Base-by-base conservation (phyloP, 2,797 vertebrate species). In the Chromis chromis region DNA sequence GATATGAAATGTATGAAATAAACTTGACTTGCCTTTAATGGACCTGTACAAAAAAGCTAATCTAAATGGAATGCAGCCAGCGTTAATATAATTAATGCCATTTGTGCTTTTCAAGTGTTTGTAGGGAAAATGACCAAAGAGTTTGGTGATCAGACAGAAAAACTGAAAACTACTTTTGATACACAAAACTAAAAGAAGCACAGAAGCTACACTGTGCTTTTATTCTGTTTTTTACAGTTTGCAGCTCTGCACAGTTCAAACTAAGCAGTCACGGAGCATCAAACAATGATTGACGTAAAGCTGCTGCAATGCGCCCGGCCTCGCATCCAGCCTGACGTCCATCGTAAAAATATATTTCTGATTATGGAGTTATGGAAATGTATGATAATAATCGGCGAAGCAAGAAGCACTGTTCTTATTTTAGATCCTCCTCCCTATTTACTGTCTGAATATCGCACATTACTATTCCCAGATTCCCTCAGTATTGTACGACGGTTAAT, bases 251-350 rank as follows among this genome's bases (percentile, higher is more conserved):
- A 66, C 27, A 44, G 49, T 64, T 50, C 16, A 17, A 58, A 65
- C 24, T 60, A 64, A 65, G 48, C 22, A 63, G 69, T 77, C 74
- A 78, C 58, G 52, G 1, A 31, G 61, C 49, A 50, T 80, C 61
- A 31, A 69, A 74, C 22, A 59, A 39, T 28, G 70, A 72, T 69
- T 82, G 76, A 84, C 21, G 73, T 65, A 81, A 85, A 79, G 61
- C 59, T 75, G 73, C 63, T 88, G 81, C 87, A 88, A 75, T 76
- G 72, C 56, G 9, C 64, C 39, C n/a, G 33, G 44, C 64, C 50
- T 22, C 12, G 17, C 60, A 61, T 64, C 65, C 52, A 57, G 31
- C 52, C 57, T 16, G 49, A 33, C 42, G 58, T 19, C 4, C 42
- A 44, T 74, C 52, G 50, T 68, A 16, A 62, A 77, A 73, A 67